phyloP scores from a whole-genome alignment of 2,888 invertebrate species.

The Pantelozetes paolii region DNA sequence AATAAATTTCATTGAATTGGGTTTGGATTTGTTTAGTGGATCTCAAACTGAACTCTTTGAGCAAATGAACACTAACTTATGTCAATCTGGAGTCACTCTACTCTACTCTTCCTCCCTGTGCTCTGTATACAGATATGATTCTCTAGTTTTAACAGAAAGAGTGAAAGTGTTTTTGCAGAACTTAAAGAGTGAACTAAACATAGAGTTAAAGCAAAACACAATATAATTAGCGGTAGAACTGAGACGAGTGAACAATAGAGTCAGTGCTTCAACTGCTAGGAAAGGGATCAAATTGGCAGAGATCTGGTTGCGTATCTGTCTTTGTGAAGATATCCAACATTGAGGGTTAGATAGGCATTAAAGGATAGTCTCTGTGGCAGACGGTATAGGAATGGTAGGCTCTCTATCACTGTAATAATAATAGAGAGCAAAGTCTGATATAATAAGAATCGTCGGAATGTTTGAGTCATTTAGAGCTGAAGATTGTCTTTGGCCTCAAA shows the following conservation, averaged over 20 bases:
- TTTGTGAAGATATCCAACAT: too few relatives aligned
- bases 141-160: not conserved
- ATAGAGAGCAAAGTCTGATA: not conserved
- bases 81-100: too few relatives aligned
- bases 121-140: too few relatives aligned
- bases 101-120: too few relatives aligned
- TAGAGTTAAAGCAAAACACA: not conserved
- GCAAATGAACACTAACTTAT: too few relatives aligned
- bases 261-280: not conserved
- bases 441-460: not conserved
- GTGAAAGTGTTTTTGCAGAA: not conserved
- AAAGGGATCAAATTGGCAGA: not conserved
- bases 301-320: not conserved
- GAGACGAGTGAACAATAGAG: not conserved
- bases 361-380: not conserved
- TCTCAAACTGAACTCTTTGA: too few relatives aligned
- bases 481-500: not conserved
- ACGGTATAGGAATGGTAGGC: too few relatives aligned
- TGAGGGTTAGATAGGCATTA: not conserved
- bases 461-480: not conserved
- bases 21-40: not conserved
- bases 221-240: conserved; percentile 1
- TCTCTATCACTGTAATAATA: not conserved
- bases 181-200: not conserved
- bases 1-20: not conserved